Evolutionary conservation across 1,140 invertebrate species (phyloP), one percentile per base, ranked within the genome.

Genomic region (Drosophila sucinea): DNA sequence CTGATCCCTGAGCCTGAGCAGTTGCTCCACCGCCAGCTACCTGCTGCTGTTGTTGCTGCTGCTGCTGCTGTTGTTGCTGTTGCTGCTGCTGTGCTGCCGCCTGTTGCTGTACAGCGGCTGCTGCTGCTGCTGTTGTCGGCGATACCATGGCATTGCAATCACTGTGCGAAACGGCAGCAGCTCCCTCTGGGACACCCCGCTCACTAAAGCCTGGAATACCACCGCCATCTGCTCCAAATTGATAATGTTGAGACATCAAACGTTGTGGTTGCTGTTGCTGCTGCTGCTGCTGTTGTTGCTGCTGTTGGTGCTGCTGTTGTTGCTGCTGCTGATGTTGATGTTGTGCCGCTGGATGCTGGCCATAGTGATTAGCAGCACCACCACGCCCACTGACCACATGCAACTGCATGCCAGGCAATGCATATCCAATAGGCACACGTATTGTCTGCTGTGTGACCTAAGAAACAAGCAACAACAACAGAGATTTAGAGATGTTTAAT

Each of bases 111-210:
- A 93, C 56, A 61, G 77, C 67, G 58, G 82, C 17, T 17, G 17
- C 17, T 17, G 17, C 17, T 17, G 17, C 60, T 17, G 78, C 69
- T 81, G 79, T 47, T n/a, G 85, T 73, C 6, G 71, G 93, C 27
- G 93, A 93, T 5, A 93, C 92, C 87, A 93, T 93, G 29, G 90
- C 65, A 60, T 79, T 77, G 69, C 90, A 92, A 40, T 91, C 91
- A 64, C 80, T 91, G 67, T 94, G 94, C 3, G 94, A 92, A 0
- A 94, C 93, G 0, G 94, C 93, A 41, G 94, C 94, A 0, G 94
- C 94, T 23, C 94, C 94, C 77, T 95, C 94, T 4, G 94, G 94
- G 4, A 95, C 94, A 1, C 94, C 94, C 7, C 94, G 93, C 84
- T 95, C 94, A 29, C 93, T 93, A 6, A 93, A 93, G 56, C 92